phyloP scores from a whole-genome alignment of 2,113 vertebrate species.

The Hystrix brachyura region DNA sequence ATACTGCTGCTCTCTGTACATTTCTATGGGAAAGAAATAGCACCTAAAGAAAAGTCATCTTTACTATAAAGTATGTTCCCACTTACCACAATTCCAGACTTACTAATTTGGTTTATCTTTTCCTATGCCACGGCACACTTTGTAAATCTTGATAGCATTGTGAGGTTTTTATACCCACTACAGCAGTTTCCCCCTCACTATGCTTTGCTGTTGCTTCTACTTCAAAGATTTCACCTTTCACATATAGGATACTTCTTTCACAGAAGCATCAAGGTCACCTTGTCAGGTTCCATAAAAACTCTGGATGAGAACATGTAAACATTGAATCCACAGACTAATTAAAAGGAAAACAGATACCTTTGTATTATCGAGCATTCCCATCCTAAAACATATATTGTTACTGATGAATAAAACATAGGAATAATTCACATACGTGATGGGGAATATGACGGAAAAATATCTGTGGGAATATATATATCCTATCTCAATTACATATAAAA shows the following conservation, averaged over 20 bases:
- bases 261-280: background rate
- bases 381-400: background rate
- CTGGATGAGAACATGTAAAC: background rate
- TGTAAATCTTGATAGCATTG: background rate
- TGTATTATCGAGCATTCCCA: background rate
- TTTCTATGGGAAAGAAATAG: slow-evolving; percentile 3
- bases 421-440: background rate
- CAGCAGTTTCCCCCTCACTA: background rate
- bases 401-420: background rate
- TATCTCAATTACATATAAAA: slow-evolving; percentile 32
- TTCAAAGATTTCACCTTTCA: background rate
- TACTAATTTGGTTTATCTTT: background rate
- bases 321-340: background rate
- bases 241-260: background rate
- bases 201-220: background rate
- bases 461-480: background rate
- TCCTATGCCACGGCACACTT: background rate
- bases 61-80: background rate
- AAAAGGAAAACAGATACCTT: background rate
- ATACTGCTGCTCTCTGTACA: background rate
- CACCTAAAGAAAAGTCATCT: background rate
- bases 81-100: background rate
- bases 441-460: background rate
- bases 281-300: background rate
- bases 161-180: background rate